Evolutionary conservation across 2,888 invertebrate genomes (phyloP).

Genomic region (Mechanitis mazaeus): DNA sequence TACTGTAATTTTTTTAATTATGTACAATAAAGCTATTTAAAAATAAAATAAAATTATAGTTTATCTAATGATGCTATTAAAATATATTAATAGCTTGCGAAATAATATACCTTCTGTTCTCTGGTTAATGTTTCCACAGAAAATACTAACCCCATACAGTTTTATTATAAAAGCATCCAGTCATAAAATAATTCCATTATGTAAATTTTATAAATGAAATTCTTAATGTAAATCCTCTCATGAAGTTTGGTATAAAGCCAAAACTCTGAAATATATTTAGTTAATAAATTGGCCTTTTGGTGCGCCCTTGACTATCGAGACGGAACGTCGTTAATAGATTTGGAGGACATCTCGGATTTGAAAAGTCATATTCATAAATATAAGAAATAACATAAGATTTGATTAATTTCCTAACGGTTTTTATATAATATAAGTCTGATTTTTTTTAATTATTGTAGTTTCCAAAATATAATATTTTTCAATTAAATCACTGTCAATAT

Average conservation of each 20-base stretch:
- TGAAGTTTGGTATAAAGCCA: slow-evolving; percentile 18
- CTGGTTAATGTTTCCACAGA: too few relatives aligned
- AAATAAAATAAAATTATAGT: too few relatives aligned
- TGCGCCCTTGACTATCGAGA: slow-evolving; percentile 14
- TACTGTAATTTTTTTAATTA: too few relatives aligned
- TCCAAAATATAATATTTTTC: too few relatives aligned
- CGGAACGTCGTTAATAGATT: slow-evolving; percentile 11
- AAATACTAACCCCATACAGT: background rate
- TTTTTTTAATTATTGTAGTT: too few relatives aligned
- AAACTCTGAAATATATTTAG: slow-evolving; percentile 7
- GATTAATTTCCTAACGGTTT: background rate
- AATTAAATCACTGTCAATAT: too few relatives aligned
- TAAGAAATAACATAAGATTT: background rate
- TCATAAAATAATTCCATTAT: slow-evolving; percentile 5
- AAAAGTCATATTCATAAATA: background rate
- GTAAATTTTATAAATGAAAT: slow-evolving; percentile 9
- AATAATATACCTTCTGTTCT: too few relatives aligned
- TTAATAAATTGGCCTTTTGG: slow-evolving; percentile 13
- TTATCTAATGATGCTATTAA: too few relatives aligned
- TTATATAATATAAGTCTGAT: too few relatives aligned
- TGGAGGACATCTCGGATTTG: background rate
- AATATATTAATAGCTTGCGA: too few relatives aligned
- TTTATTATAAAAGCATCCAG: background rate
- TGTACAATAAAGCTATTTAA: too few relatives aligned
- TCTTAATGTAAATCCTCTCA: slow-evolving; percentile 5